Conservation (phyloP, 2,113 vertebrate genomes). For the Petromus typicus region DNA sequence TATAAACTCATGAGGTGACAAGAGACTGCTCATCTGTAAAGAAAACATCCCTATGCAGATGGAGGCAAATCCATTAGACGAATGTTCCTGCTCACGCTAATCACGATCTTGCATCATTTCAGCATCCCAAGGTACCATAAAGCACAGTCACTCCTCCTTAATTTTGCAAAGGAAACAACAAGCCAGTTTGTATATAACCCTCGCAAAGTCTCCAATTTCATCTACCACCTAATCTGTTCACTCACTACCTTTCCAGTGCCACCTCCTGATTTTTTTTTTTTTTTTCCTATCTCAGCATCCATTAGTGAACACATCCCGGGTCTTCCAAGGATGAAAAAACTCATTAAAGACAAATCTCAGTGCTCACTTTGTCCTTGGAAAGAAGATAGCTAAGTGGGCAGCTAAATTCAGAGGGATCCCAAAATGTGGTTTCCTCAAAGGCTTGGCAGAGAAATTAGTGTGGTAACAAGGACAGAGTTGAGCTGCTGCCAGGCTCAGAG, state of each 20-base stretch:
- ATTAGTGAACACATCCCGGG: not conserved
- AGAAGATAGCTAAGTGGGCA: not conserved
- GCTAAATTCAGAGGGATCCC: not conserved
- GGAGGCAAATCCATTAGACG: not conserved
- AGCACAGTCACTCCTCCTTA: not conserved
- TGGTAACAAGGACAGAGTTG: not conserved
- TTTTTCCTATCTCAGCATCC: not conserved
- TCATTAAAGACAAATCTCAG: not conserved
- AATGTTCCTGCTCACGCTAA: not conserved
- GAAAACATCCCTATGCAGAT: not conserved
- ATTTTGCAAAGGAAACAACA: not conserved
- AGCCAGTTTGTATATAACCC: not conserved
- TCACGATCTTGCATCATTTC: not conserved
- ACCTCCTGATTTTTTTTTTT: not conserved
- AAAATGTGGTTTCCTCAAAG: not conserved
- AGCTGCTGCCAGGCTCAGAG: not conserved
- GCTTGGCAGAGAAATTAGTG: not conserved
- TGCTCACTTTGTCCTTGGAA: conserved; percentile 8
- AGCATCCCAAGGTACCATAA: not conserved
- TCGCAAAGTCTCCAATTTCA: not conserved
- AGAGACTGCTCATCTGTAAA: not conserved
- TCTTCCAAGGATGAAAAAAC: not conserved
- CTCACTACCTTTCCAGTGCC: not conserved
- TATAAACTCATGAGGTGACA: not conserved
- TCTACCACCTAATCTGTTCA: too few species aligned